A percentile compares a stretch with the other conserved stretches of the same genome.
Conservation (phyloP, 2,888 invertebrate species). For the Temnothorax unifasciatus region DNA sequence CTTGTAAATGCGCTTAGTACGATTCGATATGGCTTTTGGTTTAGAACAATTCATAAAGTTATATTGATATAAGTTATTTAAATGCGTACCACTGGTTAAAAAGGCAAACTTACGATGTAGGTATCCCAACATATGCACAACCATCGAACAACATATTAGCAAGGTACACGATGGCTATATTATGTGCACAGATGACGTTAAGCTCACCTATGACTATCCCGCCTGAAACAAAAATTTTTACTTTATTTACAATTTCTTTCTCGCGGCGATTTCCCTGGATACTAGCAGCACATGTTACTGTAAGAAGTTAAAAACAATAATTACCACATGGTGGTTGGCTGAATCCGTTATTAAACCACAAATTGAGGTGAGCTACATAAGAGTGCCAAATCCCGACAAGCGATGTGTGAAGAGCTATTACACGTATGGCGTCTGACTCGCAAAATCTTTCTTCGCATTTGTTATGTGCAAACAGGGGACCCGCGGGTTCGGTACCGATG, state of each 20-base stretch:
- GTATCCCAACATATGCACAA: too few relatives aligned
- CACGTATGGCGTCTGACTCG: conserved; percentile 19
- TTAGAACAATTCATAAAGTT: neutral
- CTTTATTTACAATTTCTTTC: too few relatives aligned
- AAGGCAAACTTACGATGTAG: neutral
- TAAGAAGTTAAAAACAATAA: too few relatives aligned
- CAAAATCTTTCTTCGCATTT: conserved; percentile 2
- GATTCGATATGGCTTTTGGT: neutral
- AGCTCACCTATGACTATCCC: too few relatives aligned
- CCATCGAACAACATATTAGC: too few relatives aligned
- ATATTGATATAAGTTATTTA: neutral
- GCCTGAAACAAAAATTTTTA: too few relatives aligned
- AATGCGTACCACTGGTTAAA: neutral
- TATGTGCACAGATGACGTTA: too few relatives aligned
- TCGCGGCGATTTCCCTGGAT: neutral
- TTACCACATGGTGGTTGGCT: conserved; percentile 53
- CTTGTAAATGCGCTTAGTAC: neutral
- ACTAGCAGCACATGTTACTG: too few relatives aligned
- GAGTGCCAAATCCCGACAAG: neutral
- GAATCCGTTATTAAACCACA: conserved; percentile 25
- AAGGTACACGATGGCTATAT: too few relatives aligned
- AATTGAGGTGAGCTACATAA: conserved; percentile 10
- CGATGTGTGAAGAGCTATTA: conserved; percentile 49
- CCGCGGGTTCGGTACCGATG: conserved; percentile 54
- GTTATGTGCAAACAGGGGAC: neutral